phyloP scores from a whole-genome alignment of 1,140 invertebrate species.

The Kradibia gibbosae region DNA sequence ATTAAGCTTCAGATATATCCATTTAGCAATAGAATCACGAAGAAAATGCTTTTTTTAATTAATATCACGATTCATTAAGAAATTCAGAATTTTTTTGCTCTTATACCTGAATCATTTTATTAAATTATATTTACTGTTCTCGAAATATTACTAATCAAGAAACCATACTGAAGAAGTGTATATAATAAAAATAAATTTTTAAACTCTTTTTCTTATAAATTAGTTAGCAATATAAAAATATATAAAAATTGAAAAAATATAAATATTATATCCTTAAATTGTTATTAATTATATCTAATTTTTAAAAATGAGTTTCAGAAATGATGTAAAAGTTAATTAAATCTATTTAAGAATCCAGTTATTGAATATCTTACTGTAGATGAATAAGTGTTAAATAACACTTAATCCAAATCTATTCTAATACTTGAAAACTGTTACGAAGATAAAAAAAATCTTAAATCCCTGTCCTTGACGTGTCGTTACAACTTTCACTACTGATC shows the following conservation, averaged over 20 bases:
- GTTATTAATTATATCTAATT: too few relatives aligned
- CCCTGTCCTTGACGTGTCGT: background rate
- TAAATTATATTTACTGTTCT: background rate
- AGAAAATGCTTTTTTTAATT: constrained; percentile 28
- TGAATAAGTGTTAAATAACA: background rate
- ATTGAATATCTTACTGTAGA: background rate
- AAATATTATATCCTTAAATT: too few relatives aligned
- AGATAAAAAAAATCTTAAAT: background rate
- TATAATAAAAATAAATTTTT: too few relatives aligned
- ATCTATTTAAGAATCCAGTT: too few relatives aligned
- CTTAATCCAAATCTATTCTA: background rate
- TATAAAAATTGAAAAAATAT: too few relatives aligned
- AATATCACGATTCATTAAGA: constrained; percentile 15
- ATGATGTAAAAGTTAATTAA: too few relatives aligned
- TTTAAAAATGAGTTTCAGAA: too few relatives aligned
- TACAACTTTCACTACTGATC: constrained; percentile 29
- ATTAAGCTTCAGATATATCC: constrained; percentile 6
- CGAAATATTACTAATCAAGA: background rate
- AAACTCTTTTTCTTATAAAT: too few relatives aligned
- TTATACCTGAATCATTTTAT: background rate
- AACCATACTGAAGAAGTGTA: too few relatives aligned
- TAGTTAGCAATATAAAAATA: too few relatives aligned
- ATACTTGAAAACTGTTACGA: background rate
- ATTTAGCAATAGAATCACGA: background rate
- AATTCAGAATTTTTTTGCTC: constrained; percentile 10